phyloP scores from a whole-genome alignment of 2,113 vertebrate species.

The Ciconia maguari region DNA sequence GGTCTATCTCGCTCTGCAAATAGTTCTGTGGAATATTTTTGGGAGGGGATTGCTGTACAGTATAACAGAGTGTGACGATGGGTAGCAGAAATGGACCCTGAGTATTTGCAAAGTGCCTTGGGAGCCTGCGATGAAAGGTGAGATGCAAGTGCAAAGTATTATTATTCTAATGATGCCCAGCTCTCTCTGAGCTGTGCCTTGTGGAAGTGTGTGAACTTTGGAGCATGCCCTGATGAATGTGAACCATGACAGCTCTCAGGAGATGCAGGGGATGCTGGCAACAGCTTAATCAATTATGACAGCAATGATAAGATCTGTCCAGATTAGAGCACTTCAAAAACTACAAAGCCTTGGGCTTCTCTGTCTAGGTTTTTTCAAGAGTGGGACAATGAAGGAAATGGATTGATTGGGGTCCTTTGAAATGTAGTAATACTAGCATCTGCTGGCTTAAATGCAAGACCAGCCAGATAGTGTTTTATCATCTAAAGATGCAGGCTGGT shows the following conservation, averaged over 20 bases:
- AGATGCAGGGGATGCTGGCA: conserved; percentile 44
- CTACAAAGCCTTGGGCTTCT: conserved; percentile 56
- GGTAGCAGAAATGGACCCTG: background rate
- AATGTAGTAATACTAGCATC: conserved; percentile 30
- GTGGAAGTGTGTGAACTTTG: conserved; percentile 65
- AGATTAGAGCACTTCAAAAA: conserved; percentile 67
- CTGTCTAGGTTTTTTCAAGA: conserved; percentile 9
- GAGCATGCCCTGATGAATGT: conserved; percentile 61
- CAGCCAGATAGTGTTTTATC: background rate
- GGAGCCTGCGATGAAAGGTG: conserved; percentile 15
- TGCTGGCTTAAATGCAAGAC: conserved; percentile 39
- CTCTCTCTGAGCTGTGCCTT: conserved; percentile 45
- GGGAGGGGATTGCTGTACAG: background rate
- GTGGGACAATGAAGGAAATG: conserved; percentile 36
- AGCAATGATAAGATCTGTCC: conserved; percentile 62
- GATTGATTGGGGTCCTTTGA: conserved; percentile 39
- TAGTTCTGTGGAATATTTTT: background rate
- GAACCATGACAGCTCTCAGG: conserved; percentile 64
- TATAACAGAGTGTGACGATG: background rate
- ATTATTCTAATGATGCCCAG: conserved; percentile 22
- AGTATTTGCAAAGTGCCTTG: background rate
- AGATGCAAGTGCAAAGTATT: conserved; percentile 31
- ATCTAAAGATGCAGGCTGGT: background rate
- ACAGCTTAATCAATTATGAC: conserved; percentile 69
- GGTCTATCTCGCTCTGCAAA: background rate